Evolutionary conservation across 2,888 invertebrate genomes (phyloP).

Genomic region (Epinotia bilunana): DNA sequence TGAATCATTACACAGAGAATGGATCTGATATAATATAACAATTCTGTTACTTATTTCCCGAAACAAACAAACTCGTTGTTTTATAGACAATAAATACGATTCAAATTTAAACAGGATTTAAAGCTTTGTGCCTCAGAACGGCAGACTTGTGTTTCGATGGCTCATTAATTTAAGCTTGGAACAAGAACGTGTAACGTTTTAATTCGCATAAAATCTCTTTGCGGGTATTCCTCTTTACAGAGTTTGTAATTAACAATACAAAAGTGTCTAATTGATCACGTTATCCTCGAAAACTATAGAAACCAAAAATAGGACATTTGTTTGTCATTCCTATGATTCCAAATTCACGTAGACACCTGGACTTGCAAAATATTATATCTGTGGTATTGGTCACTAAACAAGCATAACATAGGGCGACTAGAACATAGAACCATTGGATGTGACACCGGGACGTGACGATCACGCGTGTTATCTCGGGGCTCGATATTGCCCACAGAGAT

Average conservation of each 20-base stretch:
- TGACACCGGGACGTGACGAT: slow-evolving; percentile 30
- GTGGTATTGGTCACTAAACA: not conserved
- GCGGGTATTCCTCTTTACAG: slow-evolving; percentile 16
- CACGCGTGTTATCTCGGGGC: slow-evolving; percentile 23
- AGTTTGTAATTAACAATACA: not conserved
- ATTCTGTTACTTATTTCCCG: not conserved
- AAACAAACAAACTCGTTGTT: slow-evolving; percentile 15
- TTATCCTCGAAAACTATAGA: not conserved
- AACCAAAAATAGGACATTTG: not conserved
- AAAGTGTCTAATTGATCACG: not conserved
- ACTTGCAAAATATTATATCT: not conserved
- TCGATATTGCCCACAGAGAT: slow-evolving; percentile 26
- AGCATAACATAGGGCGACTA: slow-evolving; percentile 17
- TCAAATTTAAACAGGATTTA: slow-evolving; percentile 42
- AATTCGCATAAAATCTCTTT: slow-evolving; percentile 30
- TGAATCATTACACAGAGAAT: not conserved
- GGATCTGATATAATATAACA: not conserved
- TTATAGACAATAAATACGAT: slow-evolving; percentile 35
- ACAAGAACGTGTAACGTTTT: slow-evolving; percentile 48
- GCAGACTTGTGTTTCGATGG: slow-evolving; percentile 50
- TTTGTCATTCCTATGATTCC: not conserved
- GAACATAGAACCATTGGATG: slow-evolving; percentile 22
- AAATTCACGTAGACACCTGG: not conserved
- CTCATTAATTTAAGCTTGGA: slow-evolving; percentile 54
- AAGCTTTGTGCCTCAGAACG: slow-evolving; percentile 42